Percentiles rank a stretch among this genome's conserved stretches.
These are phyloP conservation scores for Onychomys arenicola DNA, from an alignment of 2,797 vertebrate species.

Conservation along the genomic window DNA sequence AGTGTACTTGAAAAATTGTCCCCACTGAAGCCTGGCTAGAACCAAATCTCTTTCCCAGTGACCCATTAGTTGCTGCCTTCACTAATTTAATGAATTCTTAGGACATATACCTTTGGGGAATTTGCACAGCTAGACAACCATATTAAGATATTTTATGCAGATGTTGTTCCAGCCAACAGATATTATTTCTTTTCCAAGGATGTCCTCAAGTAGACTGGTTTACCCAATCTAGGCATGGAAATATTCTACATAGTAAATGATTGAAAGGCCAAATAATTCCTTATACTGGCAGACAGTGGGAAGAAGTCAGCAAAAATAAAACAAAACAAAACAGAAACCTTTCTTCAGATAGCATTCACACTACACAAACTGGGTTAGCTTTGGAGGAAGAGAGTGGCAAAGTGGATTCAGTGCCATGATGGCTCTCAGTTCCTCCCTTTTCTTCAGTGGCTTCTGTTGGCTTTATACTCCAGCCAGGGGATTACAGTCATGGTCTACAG, in stretches of 20 bases:
- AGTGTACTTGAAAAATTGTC: conserved; percentile 84
- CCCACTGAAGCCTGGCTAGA: conserved; percentile 79
- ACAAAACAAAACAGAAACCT: neutral
- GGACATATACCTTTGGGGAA: neutral
- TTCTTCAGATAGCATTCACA: neutral
- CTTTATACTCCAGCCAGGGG: accelerated
- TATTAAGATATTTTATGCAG: neutral
- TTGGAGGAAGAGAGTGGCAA: neutral
- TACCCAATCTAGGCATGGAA: neutral
- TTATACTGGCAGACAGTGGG: neutral
- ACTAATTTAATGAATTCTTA: conserved; percentile 69
- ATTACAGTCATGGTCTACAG: neutral
- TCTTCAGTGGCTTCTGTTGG: neutral
- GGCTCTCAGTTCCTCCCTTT: neutral
- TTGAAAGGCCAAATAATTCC: neutral
- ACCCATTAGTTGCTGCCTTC: conserved; percentile 78
- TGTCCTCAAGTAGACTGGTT: neutral
- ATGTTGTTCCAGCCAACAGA: neutral
- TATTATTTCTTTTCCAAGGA: conserved; percentile 37
- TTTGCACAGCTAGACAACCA: conserved; percentile 11
- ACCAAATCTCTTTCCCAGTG: conserved; percentile 84
- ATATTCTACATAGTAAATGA: conserved; percentile 13
- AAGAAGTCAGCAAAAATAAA: neutral
- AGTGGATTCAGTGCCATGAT: accelerated
- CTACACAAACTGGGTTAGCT: neutral